Base-by-base conservation (phyloP, 2,797 vertebrate genomes). In the Hipposideros larvatus region DNA sequence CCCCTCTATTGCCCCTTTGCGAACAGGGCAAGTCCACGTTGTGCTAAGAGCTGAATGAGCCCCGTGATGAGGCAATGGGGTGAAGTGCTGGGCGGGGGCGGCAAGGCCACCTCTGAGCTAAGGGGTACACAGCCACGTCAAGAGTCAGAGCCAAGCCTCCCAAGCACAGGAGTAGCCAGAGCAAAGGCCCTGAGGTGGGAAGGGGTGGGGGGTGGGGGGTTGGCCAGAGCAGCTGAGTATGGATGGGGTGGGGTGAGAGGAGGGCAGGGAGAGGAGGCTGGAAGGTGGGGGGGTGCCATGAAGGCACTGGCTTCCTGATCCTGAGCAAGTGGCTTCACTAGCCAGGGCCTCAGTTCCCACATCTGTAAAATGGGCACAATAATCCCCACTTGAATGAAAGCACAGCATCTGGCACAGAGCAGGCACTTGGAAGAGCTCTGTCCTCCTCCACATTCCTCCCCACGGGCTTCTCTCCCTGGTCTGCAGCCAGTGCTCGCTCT, bases 1-100 rank as follows among this genome's bases (percentile, higher is more conserved):
- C 21, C 11, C 26, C 9, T 7, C 18, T 4, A n/a, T 57, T 19
- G 63, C 46, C 65, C 63, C n/a, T 65, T 37, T 28, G 9, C 0
- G 14, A 24, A 70, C 34, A 19, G 21, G 82, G 31, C 8, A 2
- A 28, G 53, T 19, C 51, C 48, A 16, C 0, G 0, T 4, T 48
- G 48, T 31, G 22, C 74, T 11, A 18, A 71, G 2, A 34, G 61
- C 41, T 48, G 46, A n/a, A 34, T 0, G 2, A 41, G 80, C n/a
- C 37, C 11, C 15, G 1, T 0, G 46, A 11, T 0, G 11, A 26
- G 37, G n/a, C 1, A 0, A 13, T 0, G 0, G 53, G 57, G 2
- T 21, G 0, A 21, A 53, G 41, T 22, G 24, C 6, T 0, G 16
- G 71, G 26, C 22, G 2, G 0, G 10, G 31, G n/a, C 31, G 7